These are phyloP conservation scores for Cactoblastis cactorum DNA, from an alignment of 2,888 invertebrate genomes.

Conservation along the genomic window DNA sequence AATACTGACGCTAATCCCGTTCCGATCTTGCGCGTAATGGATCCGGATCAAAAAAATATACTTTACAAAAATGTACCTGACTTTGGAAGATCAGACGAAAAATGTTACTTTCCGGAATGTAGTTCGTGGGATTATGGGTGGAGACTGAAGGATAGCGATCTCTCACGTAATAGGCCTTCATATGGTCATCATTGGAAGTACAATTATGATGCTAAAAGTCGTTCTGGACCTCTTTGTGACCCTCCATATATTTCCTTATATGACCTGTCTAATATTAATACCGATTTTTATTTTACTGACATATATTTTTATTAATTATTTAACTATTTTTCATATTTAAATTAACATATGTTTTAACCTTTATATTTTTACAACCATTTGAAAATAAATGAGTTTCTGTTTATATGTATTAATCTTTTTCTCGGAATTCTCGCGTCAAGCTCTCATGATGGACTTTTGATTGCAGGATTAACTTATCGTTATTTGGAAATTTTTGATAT, in stretches of 20 bases:
- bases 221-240: slow-evolving; percentile 42
- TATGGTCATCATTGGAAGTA: slow-evolving; percentile 36
- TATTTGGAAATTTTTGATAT: too few species aligned
- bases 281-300: not conserved
- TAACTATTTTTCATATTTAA: not conserved
- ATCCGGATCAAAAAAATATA: slow-evolving; percentile 31
- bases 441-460: too few species aligned
- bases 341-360: not conserved
- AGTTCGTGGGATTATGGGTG: slow-evolving; percentile 41
- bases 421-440: too few species aligned
- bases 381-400: too few species aligned
- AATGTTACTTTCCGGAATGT: slow-evolving; percentile 40
- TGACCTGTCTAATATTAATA: slow-evolving; percentile 23
- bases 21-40: slow-evolving; percentile 42
- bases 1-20: slow-evolving; percentile 33
- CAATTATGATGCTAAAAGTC: slow-evolving; percentile 29
- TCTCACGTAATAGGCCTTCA: slow-evolving; percentile 26
- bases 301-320: not conserved
- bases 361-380: too few species aligned
- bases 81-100: slow-evolving; percentile 44
- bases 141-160: slow-evolving; percentile 40
- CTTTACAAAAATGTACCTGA: slow-evolving; percentile 39
- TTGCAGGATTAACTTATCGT: too few species aligned
- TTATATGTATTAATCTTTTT: too few species aligned
- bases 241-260: slow-evolving; percentile 37